A percentile compares a stretch with the other conserved stretches of the same genome.
These are phyloP conservation scores for Chloropsis hardwickii DNA, from an alignment of 2,113 vertebrate genomes.

Conservation along the genomic window DNA sequence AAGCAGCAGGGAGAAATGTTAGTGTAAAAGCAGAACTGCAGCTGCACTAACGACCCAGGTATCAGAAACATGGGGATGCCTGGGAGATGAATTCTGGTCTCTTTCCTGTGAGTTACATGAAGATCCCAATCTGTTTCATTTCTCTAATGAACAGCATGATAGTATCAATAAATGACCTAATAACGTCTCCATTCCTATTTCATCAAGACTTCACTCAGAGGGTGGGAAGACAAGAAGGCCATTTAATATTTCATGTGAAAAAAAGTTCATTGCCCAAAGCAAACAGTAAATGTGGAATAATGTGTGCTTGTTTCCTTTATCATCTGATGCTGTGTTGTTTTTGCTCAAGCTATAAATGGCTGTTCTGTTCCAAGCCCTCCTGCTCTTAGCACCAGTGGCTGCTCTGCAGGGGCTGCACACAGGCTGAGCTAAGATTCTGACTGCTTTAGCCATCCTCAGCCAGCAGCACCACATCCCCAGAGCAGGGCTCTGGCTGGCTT, in stretches of 20 bases:
- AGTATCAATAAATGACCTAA: not conserved
- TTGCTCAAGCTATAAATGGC: not conserved
- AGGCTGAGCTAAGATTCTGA: not conserved
- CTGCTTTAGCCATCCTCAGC: not conserved
- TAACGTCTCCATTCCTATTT: not conserved
- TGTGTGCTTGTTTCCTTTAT: not conserved
- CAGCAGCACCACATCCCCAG: not conserved
- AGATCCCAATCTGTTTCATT: not conserved
- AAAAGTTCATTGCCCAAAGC: not conserved
- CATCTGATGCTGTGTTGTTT: not conserved
- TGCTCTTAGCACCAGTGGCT: not conserved
- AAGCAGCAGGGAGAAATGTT: not conserved
- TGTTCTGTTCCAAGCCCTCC: not conserved
- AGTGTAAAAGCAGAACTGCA: not conserved
- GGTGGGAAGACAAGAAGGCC: not conserved
- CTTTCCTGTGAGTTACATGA: not conserved
- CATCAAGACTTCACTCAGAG: not conserved
- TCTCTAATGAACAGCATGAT: not conserved
- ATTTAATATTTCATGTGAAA: not conserved
- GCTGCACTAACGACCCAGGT: not conserved
- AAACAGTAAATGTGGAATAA: not conserved
- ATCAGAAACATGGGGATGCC: not conserved
- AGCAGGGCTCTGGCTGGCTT: not conserved
- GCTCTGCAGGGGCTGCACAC: not conserved
- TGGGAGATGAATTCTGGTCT: not conserved